phyloP scores from a whole-genome alignment of 2,797 vertebrate species.

The Anguilla pacifica region DNA sequence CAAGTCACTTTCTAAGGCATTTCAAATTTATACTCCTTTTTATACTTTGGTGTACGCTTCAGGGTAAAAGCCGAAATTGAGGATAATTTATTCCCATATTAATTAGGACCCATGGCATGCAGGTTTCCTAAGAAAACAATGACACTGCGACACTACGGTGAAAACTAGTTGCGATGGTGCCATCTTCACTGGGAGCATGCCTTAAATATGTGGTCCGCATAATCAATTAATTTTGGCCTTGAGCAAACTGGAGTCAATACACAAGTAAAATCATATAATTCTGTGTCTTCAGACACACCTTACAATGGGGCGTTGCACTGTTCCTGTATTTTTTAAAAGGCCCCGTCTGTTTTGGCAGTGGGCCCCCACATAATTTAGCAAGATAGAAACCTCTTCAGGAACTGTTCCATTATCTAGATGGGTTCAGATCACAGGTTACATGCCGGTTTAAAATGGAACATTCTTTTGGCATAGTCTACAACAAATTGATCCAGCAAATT shows the following conservation, averaged over 20 bases:
- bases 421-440: not conserved
- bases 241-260: slow-evolving; percentile 55
- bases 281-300: not conserved
- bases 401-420: not conserved
- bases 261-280: slow-evolving; percentile 45
- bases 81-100: slow-evolving; percentile 52
- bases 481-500: not conserved
- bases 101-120: slow-evolving; percentile 53
- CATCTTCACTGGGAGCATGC: slow-evolving; percentile 68
- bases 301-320: not conserved
- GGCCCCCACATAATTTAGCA: not conserved
- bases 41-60: slow-evolving; percentile 85
- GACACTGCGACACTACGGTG: slow-evolving; percentile 34
- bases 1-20: slow-evolving; percentile 86
- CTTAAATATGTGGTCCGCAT: slow-evolving; percentile 65
- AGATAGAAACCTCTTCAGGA: not conserved
- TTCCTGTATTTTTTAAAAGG: not conserved
- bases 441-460: not conserved
- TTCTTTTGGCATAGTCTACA: not conserved
- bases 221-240: slow-evolving; percentile 52
- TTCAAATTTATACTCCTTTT: slow-evolving; percentile 70
- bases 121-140: slow-evolving; percentile 62
- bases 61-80: slow-evolving; percentile 65
- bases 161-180: slow-evolving; percentile 56
- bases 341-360: not conserved